Evolutionary conservation across 2,888 invertebrate genomes (phyloP).

Genomic region (Amblyjoppa fuscipennis): DNA sequence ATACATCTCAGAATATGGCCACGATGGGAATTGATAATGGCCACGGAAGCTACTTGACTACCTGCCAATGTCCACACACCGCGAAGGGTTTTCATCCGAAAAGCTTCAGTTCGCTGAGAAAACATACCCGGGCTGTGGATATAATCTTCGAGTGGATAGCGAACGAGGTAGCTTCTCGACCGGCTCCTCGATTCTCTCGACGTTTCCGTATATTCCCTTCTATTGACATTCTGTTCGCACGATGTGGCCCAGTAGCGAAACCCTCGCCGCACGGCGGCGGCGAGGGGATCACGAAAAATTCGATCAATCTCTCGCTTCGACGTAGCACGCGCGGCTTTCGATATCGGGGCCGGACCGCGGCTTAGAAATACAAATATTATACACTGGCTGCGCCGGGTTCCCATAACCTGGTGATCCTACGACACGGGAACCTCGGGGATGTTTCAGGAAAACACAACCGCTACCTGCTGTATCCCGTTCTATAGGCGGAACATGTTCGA

Average conservation of each 20-base stretch:
- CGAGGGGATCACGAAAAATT: slow-evolving; percentile 43
- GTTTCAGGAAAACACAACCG: slow-evolving; percentile 27
- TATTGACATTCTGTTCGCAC: slow-evolving; percentile 7
- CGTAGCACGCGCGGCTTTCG: slow-evolving; percentile 27
- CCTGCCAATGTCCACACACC: slow-evolving; percentile 23
- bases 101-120: slow-evolving; percentile 23
- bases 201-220: slow-evolving; percentile 19
- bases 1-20: background rate
- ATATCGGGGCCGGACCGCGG: slow-evolving; percentile 52
- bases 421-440: slow-evolving; percentile 20
- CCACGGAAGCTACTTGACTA: slow-evolving; percentile 25
- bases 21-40: slow-evolving; percentile 45
- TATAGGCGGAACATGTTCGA: background rate
- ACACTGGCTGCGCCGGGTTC: background rate
- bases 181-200: slow-evolving; percentile 19
- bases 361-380: slow-evolving; percentile 59
- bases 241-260: background rate
- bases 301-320: slow-evolving; percentile 48
- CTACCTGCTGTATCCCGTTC: background rate
- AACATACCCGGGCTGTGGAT: slow-evolving; percentile 37
- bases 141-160: slow-evolving; percentile 37
- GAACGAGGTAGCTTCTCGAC: slow-evolving; percentile 2
- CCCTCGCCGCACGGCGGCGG: background rate
- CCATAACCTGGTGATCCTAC: background rate
- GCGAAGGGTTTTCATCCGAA: background rate